Percentiles rank a stretch among this genome's conserved stretches.
These are phyloP conservation scores for Sphenodon punctatus DNA, from an alignment of 2,797 vertebrate species.

Conservation along the genomic window DNA sequence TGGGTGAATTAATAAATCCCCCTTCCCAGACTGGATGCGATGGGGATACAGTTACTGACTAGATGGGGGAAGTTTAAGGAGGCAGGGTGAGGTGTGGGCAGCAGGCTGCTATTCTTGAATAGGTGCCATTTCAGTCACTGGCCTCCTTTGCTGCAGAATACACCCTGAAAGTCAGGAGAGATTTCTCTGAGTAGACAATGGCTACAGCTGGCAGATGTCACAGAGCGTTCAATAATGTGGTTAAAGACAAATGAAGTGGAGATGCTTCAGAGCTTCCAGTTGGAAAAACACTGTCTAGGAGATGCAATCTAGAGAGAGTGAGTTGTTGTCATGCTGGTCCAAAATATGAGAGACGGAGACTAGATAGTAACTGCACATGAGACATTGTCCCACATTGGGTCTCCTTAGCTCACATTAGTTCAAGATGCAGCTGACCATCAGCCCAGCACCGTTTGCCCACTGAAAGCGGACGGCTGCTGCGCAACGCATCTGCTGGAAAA, in stretches of 20 bases:
- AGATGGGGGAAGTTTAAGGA: slow-evolving; percentile 12
- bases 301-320: fast-evolving
- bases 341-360: too few relatives aligned
- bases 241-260: fast-evolving
- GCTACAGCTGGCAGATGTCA: neutral
- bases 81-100: neutral
- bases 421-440: too few relatives aligned
- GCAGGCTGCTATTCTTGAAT: slow-evolving; percentile 27
- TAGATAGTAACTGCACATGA: too few relatives aligned
- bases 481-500: too few relatives aligned
- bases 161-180: fast-evolving
- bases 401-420: too few relatives aligned
- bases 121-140: slow-evolving; percentile 4
- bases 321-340: too few relatives aligned
- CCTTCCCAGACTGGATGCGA: slow-evolving; percentile 21
- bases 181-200: neutral
- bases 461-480: too few relatives aligned
- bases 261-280: neutral
- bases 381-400: too few relatives aligned
- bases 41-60: slow-evolving; percentile 20
- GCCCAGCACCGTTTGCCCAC: too few relatives aligned
- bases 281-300: fast-evolving
- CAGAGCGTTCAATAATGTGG: neutral
- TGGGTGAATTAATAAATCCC: slow-evolving; percentile 32
- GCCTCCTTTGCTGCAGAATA: slow-evolving; percentile 17